These are phyloP conservation scores for Calyptomena viridis DNA, from an alignment of 2,113 vertebrate species.

Conservation along the genomic window DNA sequence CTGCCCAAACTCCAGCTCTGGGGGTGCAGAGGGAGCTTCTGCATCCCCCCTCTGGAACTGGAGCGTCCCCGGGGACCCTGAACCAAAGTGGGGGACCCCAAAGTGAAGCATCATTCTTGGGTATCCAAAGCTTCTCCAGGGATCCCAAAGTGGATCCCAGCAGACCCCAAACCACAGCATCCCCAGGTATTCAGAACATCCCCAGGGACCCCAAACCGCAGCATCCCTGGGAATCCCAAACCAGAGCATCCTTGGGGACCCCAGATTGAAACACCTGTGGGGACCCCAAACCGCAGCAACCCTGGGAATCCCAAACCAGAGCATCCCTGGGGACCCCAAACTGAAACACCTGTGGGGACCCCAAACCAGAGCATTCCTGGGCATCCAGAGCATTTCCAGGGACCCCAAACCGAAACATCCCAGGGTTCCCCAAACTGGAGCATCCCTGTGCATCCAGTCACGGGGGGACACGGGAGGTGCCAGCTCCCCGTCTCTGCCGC, in stretches of 20 bases:
- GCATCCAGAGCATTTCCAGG: background rate
- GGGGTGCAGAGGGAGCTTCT: background rate
- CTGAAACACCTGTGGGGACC: background rate
- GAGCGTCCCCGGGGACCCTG: background rate
- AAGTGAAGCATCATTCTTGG: background rate
- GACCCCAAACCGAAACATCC: background rate
- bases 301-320: too few species aligned
- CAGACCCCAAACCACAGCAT: background rate
- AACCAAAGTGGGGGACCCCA: background rate
- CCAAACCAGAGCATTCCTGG: background rate
- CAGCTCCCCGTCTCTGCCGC: background rate
- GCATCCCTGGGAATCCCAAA: background rate
- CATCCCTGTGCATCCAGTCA: background rate
- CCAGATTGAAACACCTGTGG: background rate
- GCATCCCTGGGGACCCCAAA: background rate
- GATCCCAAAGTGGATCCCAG: background rate
- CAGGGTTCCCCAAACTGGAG: background rate
- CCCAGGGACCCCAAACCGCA: background rate
- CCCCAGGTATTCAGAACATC: background rate
- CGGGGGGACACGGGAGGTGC: background rate
- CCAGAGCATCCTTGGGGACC: background rate
- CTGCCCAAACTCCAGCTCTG: background rate
- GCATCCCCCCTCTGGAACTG: background rate
- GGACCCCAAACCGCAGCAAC: too few species aligned
- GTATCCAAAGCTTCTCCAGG: fast-evolving